Percentiles rank a stretch among this genome's conserved stretches.
Conservation (phyloP, 2,888 invertebrate genomes). For the Heliothis peltigera region DNA sequence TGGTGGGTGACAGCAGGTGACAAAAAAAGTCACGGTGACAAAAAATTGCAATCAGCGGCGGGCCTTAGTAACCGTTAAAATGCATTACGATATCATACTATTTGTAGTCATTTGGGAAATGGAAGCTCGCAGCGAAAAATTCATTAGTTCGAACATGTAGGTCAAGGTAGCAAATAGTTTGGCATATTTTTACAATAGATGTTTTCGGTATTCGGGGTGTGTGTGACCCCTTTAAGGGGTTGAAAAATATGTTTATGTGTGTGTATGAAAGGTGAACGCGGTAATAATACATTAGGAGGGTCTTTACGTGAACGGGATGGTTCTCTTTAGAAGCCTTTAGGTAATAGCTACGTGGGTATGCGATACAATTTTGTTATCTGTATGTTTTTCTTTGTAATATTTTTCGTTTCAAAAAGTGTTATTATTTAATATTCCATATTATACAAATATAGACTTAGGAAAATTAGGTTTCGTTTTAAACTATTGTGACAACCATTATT, state of each 20-base stretch:
- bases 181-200: slow-evolving; percentile 56
- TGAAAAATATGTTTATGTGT: slow-evolving; percentile 49
- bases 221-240: slow-evolving; percentile 51
- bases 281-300: slow-evolving; percentile 54
- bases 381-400: not conserved
- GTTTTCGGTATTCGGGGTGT: slow-evolving; percentile 44
- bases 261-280: slow-evolving; percentile 56
- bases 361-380: slow-evolving; percentile 35
- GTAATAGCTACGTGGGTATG: not conserved
- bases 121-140: slow-evolving; percentile 35
- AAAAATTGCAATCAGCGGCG: too few relatives aligned
- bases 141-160: slow-evolving; percentile 53
- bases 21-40: too few relatives aligned
- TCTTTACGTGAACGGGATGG: slow-evolving; percentile 36
- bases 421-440: too few relatives aligned
- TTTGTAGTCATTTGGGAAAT: slow-evolving; percentile 35
- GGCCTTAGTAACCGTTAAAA: slow-evolving; percentile 28
- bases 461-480: too few relatives aligned
- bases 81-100: slow-evolving; percentile 53
- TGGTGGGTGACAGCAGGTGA: too few relatives aligned
- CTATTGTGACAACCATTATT: too few relatives aligned
- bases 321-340: slow-evolving; percentile 29
- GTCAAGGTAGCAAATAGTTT: slow-evolving; percentile 53
- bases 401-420: not conserved
- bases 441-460: too few relatives aligned